phyloP scores from a whole-genome alignment of 2,888 invertebrate genomes.

The Syrphus vitripennis region DNA sequence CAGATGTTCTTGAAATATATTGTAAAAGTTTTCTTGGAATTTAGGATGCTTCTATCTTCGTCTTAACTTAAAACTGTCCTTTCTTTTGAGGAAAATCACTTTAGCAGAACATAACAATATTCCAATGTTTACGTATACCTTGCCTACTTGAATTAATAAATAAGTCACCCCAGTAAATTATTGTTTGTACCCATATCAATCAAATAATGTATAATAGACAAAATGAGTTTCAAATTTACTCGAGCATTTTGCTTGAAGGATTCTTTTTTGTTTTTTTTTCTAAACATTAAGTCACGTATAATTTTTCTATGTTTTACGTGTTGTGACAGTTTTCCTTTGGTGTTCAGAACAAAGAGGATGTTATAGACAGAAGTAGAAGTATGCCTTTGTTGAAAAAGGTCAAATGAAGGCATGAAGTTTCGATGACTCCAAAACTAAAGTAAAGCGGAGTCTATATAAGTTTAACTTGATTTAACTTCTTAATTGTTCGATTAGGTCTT shows the following conservation, averaged over 20 bases:
- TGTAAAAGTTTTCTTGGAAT: background rate
- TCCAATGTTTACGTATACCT: too few relatives aligned
- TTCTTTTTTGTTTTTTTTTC: background rate
- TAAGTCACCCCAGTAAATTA: background rate
- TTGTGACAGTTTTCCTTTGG: background rate
- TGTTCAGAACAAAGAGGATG: background rate
- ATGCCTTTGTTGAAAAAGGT: background rate
- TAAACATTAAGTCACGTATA: conserved; percentile 5
- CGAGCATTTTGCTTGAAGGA: background rate
- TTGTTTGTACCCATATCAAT: conserved; percentile 3
- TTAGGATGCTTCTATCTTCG: background rate
- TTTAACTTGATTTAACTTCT: background rate
- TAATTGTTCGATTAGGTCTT: too few relatives aligned
- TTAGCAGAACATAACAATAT: background rate
- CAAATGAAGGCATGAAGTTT: background rate
- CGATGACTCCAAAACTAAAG: background rate
- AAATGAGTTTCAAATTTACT: conserved; percentile 7
- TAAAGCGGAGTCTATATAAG: background rate
- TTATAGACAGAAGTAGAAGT: too few relatives aligned
- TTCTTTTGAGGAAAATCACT: background rate
- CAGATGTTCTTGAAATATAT: background rate
- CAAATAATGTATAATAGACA: background rate
- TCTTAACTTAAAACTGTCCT: background rate
- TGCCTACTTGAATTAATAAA: background rate
- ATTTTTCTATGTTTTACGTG: conserved; percentile 7